These are phyloP conservation scores for Aspidiotus rigidus DNA, from an alignment of 2,888 invertebrate species.

Conservation along the genomic window DNA sequence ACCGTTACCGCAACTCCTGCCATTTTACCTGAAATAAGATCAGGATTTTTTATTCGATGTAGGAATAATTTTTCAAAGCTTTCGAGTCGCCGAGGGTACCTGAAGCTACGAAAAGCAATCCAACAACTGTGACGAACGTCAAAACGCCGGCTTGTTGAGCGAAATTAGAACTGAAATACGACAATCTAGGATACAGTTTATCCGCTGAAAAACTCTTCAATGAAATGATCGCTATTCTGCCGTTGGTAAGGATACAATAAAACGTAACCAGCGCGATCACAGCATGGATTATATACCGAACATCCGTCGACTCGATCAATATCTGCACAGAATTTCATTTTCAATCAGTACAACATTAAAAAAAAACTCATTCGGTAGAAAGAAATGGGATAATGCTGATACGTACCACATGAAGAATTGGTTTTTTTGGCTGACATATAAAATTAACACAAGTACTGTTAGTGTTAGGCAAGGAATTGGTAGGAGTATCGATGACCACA, in stretches of 20 bases:
- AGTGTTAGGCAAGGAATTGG: neutral
- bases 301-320: neutral
- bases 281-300: neutral
- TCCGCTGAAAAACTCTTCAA: slow-evolving; percentile 23
- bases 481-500: slow-evolving; percentile 21
- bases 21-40: slow-evolving; percentile 56
- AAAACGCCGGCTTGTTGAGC: slow-evolving; percentile 29
- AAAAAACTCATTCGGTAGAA: neutral
- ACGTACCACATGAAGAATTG: neutral
- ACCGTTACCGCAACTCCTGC: slow-evolving; percentile 85
- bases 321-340: neutral
- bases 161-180: slow-evolving; percentile 13
- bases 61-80: no score
- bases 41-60: neutral
- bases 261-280: slow-evolving; percentile 5
- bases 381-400: neutral
- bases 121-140: slow-evolving; percentile 14
- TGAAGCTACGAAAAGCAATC: slow-evolving; percentile 7
- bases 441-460: slow-evolving; percentile 3
- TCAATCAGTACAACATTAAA: neutral
- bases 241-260: slow-evolving; percentile 25
- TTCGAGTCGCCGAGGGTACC: neutral
- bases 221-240: slow-evolving; percentile 24
- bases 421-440: slow-evolving; percentile 19
- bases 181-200: slow-evolving; percentile 22